Evolutionary conservation across 1,140 invertebrate genomes (phyloP).

Genomic region (Copidosoma floridanum): DNA sequence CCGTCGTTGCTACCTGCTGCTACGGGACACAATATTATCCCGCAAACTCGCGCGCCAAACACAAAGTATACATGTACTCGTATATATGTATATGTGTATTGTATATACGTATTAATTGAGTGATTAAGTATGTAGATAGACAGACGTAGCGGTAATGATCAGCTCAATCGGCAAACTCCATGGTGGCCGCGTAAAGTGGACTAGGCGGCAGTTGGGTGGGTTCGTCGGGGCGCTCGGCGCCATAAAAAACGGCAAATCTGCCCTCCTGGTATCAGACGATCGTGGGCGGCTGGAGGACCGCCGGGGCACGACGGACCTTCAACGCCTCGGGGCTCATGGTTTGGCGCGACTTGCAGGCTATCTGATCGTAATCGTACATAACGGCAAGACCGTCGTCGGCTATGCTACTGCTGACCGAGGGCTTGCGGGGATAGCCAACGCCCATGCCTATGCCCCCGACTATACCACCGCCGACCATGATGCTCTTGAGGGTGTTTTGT

Average conservation of each 20-base stretch:
- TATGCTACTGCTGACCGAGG: background rate
- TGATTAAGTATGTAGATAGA: no score
- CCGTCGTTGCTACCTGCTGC: no score
- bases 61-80: no score
- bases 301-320: slow-evolving; percentile 52
- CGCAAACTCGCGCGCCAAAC: no score
- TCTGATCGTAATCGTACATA: slow-evolving; percentile 53
- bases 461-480: background rate
- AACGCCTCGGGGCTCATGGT: slow-evolving; percentile 54
- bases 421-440: background rate
- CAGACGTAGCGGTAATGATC: no score
- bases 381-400: slow-evolving; percentile 40
- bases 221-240: slow-evolving; percentile 1
- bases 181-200: slow-evolving; percentile 8
- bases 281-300: slow-evolving; percentile 51
- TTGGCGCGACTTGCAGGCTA: slow-evolving; percentile 43
- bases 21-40: no score
- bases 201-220: slow-evolving; percentile 2
- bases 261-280: slow-evolving; percentile 44
- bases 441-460: no score
- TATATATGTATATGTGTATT: no score
- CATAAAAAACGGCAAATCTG: slow-evolving; percentile 26
- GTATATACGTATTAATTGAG: no score
- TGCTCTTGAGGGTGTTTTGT: slow-evolving; percentile 2
- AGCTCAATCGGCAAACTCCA: no score